A percentile compares a stretch with the other conserved stretches of the same genome.
Conservation (phyloP, 1,140 invertebrate species). For the Scaptomyza montana region DNA sequence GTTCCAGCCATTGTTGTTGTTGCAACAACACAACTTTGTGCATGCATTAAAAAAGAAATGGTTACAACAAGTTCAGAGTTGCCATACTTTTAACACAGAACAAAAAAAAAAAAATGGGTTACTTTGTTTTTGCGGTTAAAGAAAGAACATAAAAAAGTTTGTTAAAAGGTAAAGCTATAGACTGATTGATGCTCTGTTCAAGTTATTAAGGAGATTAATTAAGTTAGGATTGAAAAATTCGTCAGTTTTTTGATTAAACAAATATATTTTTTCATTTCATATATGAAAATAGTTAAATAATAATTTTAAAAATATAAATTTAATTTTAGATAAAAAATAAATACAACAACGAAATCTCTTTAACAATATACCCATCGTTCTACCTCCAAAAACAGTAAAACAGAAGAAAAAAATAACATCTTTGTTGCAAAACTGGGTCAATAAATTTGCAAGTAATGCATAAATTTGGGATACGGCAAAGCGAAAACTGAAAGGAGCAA, state of each 20-base stretch:
- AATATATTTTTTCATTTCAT: too few relatives aligned
- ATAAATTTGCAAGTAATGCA: slow-evolving; percentile 58
- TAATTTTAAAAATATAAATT: too few relatives aligned
- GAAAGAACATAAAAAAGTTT: slow-evolving; percentile 8
- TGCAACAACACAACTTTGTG: slow-evolving; percentile 37
- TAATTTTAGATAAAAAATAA: too few relatives aligned
- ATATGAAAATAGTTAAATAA: too few relatives aligned
- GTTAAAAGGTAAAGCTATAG: neutral
- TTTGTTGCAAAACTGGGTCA: slow-evolving; percentile 54
- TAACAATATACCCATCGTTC: neutral
- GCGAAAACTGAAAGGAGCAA: neutral
- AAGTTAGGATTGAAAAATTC: too few relatives aligned
- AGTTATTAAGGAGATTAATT: neutral
- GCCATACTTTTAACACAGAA: slow-evolving; percentile 26
- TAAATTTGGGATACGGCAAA: slow-evolving; percentile 35
- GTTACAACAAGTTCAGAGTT: slow-evolving; percentile 10
- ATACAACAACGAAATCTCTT: too few relatives aligned
- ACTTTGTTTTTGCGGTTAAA: slow-evolving; percentile 43
- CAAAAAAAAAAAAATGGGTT: slow-evolving; percentile 43
- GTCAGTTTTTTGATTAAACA: too few relatives aligned
- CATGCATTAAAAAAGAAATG: slow-evolving; percentile 24
- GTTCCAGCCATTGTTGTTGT: slow-evolving; percentile 13
- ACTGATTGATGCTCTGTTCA: neutral
- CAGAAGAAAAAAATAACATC: slow-evolving; percentile 13
- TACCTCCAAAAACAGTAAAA: neutral